Evolutionary conservation across 1,140 invertebrate genomes (phyloP).

Genomic region (Drosophila fuyamai): DNA sequence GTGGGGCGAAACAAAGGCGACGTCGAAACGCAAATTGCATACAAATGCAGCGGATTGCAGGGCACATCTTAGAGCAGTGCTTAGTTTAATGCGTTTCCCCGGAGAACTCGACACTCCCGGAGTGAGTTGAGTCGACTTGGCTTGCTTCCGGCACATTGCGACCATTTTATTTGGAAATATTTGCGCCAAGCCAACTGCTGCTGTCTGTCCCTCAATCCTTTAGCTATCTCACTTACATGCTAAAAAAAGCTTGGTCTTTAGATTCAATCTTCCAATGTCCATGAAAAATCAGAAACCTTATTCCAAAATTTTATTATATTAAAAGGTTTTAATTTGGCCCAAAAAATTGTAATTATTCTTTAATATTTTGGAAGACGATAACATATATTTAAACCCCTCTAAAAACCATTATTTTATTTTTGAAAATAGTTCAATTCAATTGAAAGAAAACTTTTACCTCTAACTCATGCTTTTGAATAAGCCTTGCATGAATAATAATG

Average conservation of each 20-base stretch:
- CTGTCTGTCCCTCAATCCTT: conserved; percentile 32
- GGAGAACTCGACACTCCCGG: conserved; percentile 21
- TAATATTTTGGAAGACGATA: too few relatives aligned
- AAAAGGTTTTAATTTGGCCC: too few relatives aligned
- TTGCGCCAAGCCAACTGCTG: conserved; percentile 45
- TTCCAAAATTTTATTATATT: too few relatives aligned
- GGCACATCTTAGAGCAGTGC: conserved; percentile 54
- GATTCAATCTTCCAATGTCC: background rate
- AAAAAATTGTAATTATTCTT: too few relatives aligned
- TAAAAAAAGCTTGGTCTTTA: background rate
- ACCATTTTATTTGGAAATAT: conserved; percentile 76
- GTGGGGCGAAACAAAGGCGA: conserved; percentile 54
- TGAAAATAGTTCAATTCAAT: too few relatives aligned
- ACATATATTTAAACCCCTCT: too few relatives aligned
- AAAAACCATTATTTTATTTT: too few relatives aligned
- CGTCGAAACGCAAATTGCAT: conserved; percentile 69
- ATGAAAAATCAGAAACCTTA: too few relatives aligned
- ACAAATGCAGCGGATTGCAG: conserved; percentile 59
- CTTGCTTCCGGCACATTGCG: conserved; percentile 73
- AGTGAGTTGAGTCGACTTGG: conserved; percentile 35
- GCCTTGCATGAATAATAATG: too few relatives aligned
- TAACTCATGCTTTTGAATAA: too few relatives aligned
- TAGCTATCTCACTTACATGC: conserved; percentile 13
- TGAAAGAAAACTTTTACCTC: too few relatives aligned
- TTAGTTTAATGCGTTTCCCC: conserved; percentile 73